Evolutionary conservation across 1,140 invertebrate genomes (phyloP), one percentile per base, ranked within the genome.

Genomic region (Tribolium castaneum): DNA sequence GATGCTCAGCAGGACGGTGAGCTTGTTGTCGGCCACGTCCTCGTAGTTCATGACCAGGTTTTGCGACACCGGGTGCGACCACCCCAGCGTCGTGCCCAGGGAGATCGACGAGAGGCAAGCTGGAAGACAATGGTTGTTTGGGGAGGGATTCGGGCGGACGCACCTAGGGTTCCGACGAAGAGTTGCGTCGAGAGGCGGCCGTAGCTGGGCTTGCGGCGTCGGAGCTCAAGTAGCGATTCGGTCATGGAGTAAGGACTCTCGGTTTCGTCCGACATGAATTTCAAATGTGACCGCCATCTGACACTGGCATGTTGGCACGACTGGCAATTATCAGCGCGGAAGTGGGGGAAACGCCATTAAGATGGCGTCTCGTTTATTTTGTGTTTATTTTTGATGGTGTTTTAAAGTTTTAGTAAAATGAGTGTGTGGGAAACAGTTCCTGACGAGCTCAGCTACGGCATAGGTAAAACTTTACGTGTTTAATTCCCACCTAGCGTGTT

Each of bases 371-470:
- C 25, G 9, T 35, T 9, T 66, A 35, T 35, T 66, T 66, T 54
- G 45, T 50, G 35, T 12, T 72, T 72, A 25, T 25, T 50, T 51
- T 72, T 72, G 12, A 35, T 72, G 25, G 51, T 56, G 54, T 76
- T 45, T 76, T 50, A 49, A 34, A 25, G 10, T 30, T 50, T 72
- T 71, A 39, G 39, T 14, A 80, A 81, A 78, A 81, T 83, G 79
- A 82, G 56, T 78, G 59, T 74, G 72, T 83, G 82, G 82, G 62
- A 78, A 78, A 6, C 78, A 22, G 81, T 83, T 56, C 56, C 74
- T 3, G 77, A 82, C n/a, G 78, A 83, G 19, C 75, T 56, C 39
- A 78, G 78, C 70, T 83, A 79, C 54, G 82, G 81, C 49, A 80
- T 83, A 77, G 81, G 82, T 83, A 77, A 77, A 81, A 70, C 66